These are phyloP conservation scores for Emydocephalus ijimae DNA, from an alignment of 2,113 vertebrate genomes.

Conservation along the genomic window DNA sequence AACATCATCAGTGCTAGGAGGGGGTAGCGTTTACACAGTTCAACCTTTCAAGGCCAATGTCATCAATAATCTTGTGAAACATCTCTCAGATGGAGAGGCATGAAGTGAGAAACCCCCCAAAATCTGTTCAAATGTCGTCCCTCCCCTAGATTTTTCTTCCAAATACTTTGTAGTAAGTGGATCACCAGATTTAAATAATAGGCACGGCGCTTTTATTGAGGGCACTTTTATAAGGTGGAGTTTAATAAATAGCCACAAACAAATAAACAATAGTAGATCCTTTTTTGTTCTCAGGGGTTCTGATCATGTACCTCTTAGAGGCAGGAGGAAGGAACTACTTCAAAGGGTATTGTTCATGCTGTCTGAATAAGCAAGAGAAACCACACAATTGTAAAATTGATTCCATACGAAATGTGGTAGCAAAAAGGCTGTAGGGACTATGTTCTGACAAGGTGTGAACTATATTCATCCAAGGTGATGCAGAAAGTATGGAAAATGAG, in stretches of 20 bases:
- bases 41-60: not conserved
- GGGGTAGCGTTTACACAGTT: not conserved
- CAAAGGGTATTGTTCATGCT: not conserved
- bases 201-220: not conserved
- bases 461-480: not conserved
- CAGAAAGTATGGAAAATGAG: not conserved
- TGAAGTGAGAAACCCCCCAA: not conserved
- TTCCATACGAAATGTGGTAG: constrained; percentile 6
- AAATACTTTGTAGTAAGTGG: not conserved
- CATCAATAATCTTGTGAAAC: not conserved
- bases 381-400: too few relatives aligned
- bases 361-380: not conserved
- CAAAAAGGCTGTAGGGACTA: not conserved
- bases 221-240: not conserved
- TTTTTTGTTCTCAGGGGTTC: not conserved
- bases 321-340: not conserved
- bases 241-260: not conserved
- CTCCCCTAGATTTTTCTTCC: not conserved
- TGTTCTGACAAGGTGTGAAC: not conserved
- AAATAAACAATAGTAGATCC: not conserved
- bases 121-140: not conserved
- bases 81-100: not conserved
- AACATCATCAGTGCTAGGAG: not conserved
- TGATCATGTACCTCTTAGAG: not conserved
- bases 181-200: not conserved